These are phyloP conservation scores for Menidia beryllina DNA, from an alignment of 2,113 vertebrate genomes.

Conservation along the genomic window DNA sequence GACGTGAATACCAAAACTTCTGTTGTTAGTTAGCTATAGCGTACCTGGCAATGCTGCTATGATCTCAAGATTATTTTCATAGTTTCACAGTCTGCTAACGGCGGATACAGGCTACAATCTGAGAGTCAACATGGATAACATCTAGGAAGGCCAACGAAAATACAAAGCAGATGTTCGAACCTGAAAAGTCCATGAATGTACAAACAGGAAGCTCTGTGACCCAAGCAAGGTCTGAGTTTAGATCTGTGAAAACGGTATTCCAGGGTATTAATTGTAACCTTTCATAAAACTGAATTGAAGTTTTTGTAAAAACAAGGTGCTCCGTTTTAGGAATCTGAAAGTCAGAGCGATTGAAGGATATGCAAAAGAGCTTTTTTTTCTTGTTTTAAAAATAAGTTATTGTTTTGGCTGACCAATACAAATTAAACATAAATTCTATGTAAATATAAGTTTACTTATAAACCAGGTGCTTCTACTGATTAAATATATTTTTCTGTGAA, in stretches of 20 bases:
- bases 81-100: slow-evolving; percentile 58
- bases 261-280: background rate
- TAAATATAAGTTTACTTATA: background rate
- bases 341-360: too few species aligned
- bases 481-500: too few species aligned
- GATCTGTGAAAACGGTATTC: too few species aligned
- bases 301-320: background rate
- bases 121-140: slow-evolving; percentile 30
- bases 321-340: background rate
- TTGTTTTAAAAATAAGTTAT: too few species aligned
- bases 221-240: background rate
- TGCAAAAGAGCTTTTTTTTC: too few species aligned
- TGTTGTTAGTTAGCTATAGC: slow-evolving; percentile 4
- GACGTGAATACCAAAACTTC: slow-evolving; percentile 16
- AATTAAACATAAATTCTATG: background rate
- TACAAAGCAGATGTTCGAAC: slow-evolving; percentile 45
- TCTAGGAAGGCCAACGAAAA: slow-evolving; percentile 38
- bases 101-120: slow-evolving; percentile 12
- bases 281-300: background rate
- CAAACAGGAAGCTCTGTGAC: background rate
- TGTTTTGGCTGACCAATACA: background rate
- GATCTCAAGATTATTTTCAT: slow-evolving; percentile 33
- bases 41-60: slow-evolving; percentile 6
- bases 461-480: background rate
- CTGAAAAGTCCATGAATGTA: background rate